Evolutionary conservation across 2,888 invertebrate species (phyloP).

Genomic region (Andrena dorsata): DNA sequence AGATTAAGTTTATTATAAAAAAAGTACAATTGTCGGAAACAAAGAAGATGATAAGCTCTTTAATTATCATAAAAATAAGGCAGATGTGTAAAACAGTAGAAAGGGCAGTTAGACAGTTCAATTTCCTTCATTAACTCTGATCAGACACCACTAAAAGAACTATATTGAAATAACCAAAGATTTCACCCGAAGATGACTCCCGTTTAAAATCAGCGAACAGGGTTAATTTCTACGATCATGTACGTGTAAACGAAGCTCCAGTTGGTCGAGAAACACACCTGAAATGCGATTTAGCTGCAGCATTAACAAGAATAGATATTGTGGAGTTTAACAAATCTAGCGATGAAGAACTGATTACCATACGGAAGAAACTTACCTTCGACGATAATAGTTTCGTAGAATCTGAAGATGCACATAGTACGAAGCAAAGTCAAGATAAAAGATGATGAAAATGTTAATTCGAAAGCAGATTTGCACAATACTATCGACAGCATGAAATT

Average conservation of each 20-base stretch:
- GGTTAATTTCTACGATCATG: slow-evolving; percentile 51
- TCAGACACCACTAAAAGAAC: slow-evolving; percentile 79
- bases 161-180: slow-evolving; percentile 77
- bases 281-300: slow-evolving; percentile 58
- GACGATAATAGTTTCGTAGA: slow-evolving; percentile 62
- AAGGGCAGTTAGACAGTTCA: slow-evolving; percentile 67
- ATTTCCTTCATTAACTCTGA: slow-evolving; percentile 76
- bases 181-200: slow-evolving; percentile 23
- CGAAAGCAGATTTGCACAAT: no score
- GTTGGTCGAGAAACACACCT: slow-evolving; percentile 59
- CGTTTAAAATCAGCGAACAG: slow-evolving; percentile 63
- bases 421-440: not conserved
- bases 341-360: slow-evolving; percentile 25
- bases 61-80: slow-evolving; percentile 77
- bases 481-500: no score
- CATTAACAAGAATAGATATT: slow-evolving; percentile 69
- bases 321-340: slow-evolving; percentile 55
- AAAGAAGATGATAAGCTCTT: slow-evolving; percentile 69
- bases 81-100: slow-evolving; percentile 78
- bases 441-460: no score
- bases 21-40: slow-evolving; percentile 59
- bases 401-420: not conserved
- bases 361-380: slow-evolving; percentile 69
- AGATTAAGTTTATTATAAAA: no score
- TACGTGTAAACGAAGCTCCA: slow-evolving; percentile 66